phyloP scores from a whole-genome alignment of 2,113 vertebrate genomes.

The Jacana jacana region DNA sequence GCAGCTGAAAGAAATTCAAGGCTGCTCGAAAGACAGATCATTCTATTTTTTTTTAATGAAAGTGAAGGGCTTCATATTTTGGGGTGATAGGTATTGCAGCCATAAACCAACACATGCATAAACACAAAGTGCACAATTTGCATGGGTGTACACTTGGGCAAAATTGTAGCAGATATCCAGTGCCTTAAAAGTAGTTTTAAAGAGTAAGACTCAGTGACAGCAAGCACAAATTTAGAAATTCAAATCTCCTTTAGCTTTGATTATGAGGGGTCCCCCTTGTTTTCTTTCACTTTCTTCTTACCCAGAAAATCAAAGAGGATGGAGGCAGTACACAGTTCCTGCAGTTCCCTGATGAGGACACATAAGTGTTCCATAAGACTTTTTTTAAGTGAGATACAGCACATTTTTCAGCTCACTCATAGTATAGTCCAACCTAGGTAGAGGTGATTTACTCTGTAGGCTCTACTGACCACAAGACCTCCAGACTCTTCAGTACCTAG shows the following conservation, averaged over 20 bases:
- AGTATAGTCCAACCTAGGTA: neutral
- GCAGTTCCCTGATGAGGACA: neutral
- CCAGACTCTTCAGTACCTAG: neutral
- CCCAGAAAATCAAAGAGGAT: neutral
- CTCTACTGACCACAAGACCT: neutral
- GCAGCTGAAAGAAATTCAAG: neutral
- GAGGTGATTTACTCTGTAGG: neutral
- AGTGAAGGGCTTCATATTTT: neutral
- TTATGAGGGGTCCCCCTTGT: rapidly evolving
- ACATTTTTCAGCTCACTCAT: neutral
- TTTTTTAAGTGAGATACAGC: neutral
- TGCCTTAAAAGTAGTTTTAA: neutral
- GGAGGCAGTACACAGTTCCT: neutral
- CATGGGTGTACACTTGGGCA: neutral
- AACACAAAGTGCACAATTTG: neutral
- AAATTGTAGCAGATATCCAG: neutral
- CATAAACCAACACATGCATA: neutral
- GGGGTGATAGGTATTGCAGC: neutral
- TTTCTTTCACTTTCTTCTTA: neutral
- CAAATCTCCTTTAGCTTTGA: neutral
- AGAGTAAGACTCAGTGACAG: neutral
- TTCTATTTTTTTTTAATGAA: neutral
- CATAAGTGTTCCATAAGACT: too few relatives aligned
- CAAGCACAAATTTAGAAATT: neutral
- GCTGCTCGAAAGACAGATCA: neutral